These are phyloP conservation scores for Cotesia glomerata DNA, from an alignment of 1,140 invertebrate species.

Conservation along the genomic window DNA sequence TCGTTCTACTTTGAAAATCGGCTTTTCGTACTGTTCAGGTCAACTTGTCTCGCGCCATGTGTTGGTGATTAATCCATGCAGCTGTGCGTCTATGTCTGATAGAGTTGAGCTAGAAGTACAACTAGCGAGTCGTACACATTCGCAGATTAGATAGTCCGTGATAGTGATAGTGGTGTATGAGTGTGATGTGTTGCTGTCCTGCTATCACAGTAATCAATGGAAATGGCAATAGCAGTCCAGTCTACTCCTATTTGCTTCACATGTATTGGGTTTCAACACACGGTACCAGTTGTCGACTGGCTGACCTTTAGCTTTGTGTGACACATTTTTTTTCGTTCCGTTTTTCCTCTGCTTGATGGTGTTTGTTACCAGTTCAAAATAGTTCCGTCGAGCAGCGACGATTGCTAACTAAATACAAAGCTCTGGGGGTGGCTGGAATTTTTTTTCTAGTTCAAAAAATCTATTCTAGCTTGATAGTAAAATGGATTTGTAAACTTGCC, in stretches of 20 bases:
- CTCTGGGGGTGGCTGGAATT: neutral
- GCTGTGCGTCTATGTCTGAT: neutral
- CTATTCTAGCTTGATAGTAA: neutral
- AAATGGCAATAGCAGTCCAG: too few species aligned
- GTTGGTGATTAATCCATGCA: conserved; percentile 20
- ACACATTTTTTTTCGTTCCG: neutral
- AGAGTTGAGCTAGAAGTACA: too few species aligned
- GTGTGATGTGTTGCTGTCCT: neutral
- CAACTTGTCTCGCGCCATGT: neutral
- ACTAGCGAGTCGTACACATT: neutral
- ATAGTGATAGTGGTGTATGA: neutral
- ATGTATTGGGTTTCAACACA: neutral
- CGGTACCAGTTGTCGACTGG: conserved; percentile 12
- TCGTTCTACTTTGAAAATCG: conserved; percentile 14
- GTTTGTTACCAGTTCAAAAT: neutral
- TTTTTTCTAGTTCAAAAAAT: neutral
- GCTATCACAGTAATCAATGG: neutral
- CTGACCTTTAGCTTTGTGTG: neutral
- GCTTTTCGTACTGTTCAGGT: neutral
- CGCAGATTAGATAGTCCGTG: neutral
- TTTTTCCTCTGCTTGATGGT: neutral
- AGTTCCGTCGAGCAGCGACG: neutral
- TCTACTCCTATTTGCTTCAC: neutral
- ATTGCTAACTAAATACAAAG: neutral
- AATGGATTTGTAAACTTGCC: conserved; percentile 14